Percentiles rank a stretch among this genome's conserved stretches.
Evolutionary conservation across 1,140 invertebrate species (phyloP).

Genomic region (Reticulitermes speratus): DNA sequence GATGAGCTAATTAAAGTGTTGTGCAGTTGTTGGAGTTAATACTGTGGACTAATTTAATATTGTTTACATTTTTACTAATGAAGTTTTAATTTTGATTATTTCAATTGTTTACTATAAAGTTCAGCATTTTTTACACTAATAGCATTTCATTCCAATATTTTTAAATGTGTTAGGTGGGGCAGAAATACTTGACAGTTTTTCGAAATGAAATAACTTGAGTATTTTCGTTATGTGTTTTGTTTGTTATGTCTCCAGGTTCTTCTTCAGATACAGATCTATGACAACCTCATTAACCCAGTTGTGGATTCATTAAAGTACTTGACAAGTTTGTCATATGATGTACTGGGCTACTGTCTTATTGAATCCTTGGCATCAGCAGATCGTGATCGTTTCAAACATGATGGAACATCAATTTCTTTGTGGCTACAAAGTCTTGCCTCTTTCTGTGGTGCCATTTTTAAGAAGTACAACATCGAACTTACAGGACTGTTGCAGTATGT

Average conservation of each 20-base stretch:
- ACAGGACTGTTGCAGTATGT: conserved; percentile 95
- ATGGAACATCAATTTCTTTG: conserved; percentile 89
- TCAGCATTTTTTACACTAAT: no score
- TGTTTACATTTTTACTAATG: no score
- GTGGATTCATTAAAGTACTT: conserved; percentile 98
- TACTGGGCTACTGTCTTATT: conserved; percentile 93
- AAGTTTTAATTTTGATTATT: no score
- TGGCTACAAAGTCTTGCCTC: conserved; percentile 94
- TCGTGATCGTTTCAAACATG: conserved; percentile 77
- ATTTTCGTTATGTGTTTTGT: no score
- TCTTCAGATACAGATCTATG: conserved; percentile 94
- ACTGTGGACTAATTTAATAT: no score
- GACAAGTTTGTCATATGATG: conserved; percentile 93
- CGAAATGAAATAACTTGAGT: no score
- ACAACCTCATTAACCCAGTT: conserved; percentile 94
- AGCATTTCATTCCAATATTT: no score
- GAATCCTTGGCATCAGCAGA: conserved; percentile 81
- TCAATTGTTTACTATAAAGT: no score
- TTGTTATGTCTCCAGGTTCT: conserved; percentile 56
- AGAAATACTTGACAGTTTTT: no score
- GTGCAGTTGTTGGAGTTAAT: no score
- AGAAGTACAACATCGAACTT: conserved; percentile 96
- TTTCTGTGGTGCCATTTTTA: conserved; percentile 94
- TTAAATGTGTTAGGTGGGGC: no score
- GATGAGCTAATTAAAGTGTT: no score